phyloP scores from a whole-genome alignment of 2,888 invertebrate species.

The Heterodera filipjevi region DNA sequence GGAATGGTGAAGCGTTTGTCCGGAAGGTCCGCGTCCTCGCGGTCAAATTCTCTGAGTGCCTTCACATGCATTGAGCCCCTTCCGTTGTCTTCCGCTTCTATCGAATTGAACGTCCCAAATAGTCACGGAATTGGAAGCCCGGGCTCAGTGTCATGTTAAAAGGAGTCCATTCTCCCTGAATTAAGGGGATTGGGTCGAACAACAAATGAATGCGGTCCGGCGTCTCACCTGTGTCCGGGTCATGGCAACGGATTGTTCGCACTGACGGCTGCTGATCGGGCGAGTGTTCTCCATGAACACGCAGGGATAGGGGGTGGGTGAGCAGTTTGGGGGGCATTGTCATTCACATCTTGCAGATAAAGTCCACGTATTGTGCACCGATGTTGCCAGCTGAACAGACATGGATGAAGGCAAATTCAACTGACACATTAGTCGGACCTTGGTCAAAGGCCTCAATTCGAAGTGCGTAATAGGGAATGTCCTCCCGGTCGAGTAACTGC shows the following conservation, averaged over 20 bases:
- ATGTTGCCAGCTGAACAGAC: constrained; percentile 72
- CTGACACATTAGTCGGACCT: constrained; percentile 66
- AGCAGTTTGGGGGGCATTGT: constrained; percentile 86
- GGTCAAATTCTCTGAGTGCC: constrained; percentile 72
- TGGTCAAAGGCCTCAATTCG: constrained; percentile 94
- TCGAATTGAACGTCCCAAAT: constrained; percentile 95
- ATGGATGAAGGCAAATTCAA: background rate
- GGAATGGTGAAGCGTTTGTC: constrained; percentile 82
- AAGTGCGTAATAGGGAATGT: constrained; percentile 90
- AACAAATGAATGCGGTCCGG: background rate
- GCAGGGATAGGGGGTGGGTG: constrained; percentile 86
- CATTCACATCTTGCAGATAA: constrained; percentile 83
- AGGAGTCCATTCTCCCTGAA: constrained; percentile 87
- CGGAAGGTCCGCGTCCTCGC: constrained; percentile 52
- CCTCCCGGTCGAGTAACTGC: constrained; percentile 86
- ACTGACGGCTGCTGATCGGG: constrained; percentile 72
- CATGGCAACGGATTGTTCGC: constrained; percentile 60
- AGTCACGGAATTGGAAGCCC: constrained; percentile 70
- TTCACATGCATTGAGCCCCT: constrained; percentile 83
- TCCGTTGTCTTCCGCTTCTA: constrained; percentile 88
- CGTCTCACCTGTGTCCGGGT: constrained; percentile 70
- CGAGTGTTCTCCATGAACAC: constrained; percentile 88
- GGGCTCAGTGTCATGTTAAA: constrained; percentile 72
- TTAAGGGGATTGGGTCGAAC: background rate
- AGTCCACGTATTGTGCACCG: constrained; percentile 79